A percentile compares a stretch with the other conserved stretches of the same genome.
Conservation (phyloP, 2,888 invertebrate genomes). For the Galeruca laticollis region DNA sequence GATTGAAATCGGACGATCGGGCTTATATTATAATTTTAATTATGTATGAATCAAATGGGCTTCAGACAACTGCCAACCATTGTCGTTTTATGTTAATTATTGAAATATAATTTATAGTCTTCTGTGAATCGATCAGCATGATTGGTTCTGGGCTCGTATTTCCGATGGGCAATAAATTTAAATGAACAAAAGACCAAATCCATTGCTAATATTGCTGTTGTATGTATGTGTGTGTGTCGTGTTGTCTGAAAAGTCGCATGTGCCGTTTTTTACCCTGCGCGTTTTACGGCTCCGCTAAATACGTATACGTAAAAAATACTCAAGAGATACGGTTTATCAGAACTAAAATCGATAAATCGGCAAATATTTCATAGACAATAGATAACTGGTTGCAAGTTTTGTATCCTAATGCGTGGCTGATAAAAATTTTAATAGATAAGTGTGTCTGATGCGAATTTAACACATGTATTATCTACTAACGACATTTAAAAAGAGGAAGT, state of each 20-base stretch:
- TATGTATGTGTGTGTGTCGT: slow-evolving; percentile 23
- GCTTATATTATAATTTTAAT: slow-evolving; percentile 48
- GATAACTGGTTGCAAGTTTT: not conserved
- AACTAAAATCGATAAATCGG: slow-evolving; percentile 8
- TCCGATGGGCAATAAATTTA: slow-evolving; percentile 57
- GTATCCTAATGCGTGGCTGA: not conserved
- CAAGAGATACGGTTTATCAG: slow-evolving; percentile 5
- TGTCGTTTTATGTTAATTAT: slow-evolving; percentile 58
- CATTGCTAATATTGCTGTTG: slow-evolving; percentile 51
- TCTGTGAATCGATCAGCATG: slow-evolving; percentile 48
- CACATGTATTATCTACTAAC: not conserved
- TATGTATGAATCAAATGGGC: slow-evolving; percentile 45
- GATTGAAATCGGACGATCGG: slow-evolving; percentile 25
- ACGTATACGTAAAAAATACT: slow-evolving; percentile 22
- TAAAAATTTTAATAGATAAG: not conserved
- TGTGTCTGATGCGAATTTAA: not conserved
- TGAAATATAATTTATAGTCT: slow-evolving; percentile 54
- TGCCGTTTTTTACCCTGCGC: slow-evolving; percentile 50
- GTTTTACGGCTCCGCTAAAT: slow-evolving; percentile 18
- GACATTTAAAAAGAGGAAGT: too few relatives aligned
- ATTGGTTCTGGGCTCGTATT: slow-evolving; percentile 51
- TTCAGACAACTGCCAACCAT: slow-evolving; percentile 52
- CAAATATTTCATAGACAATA: not conserved
- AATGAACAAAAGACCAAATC: slow-evolving; percentile 54
- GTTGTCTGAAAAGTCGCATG: slow-evolving; percentile 45